Conservation (phyloP, 1,140 invertebrate species). For the Hycleus phaleratus region DNA sequence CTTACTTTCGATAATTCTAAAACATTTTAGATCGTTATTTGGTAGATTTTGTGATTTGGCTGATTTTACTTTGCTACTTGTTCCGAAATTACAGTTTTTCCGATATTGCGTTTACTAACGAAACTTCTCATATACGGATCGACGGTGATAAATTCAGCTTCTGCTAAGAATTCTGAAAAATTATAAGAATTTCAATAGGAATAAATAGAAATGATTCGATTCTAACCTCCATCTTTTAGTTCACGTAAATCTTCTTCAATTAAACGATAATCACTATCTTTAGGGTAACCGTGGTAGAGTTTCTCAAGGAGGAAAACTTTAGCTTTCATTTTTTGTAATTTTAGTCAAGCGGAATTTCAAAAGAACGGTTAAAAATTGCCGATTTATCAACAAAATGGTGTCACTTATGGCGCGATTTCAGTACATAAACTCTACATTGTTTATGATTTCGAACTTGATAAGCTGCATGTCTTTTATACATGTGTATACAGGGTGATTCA, state of each 20-base stretch:
- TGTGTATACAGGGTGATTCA: background rate
- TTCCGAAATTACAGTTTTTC: slow-evolving; percentile 31
- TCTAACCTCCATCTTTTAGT: slow-evolving; percentile 45
- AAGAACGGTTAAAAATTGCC: too few relatives aligned
- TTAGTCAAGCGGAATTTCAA: background rate
- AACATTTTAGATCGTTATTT: background rate
- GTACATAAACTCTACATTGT: too few relatives aligned
- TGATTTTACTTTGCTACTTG: slow-evolving; percentile 50
- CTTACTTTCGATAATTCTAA: slow-evolving; percentile 20
- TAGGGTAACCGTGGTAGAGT: slow-evolving; percentile 54
- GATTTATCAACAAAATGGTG: too few relatives aligned
- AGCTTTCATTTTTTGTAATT: slow-evolving; percentile 30
- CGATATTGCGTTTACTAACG: slow-evolving; percentile 42
- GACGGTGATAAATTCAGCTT: slow-evolving; percentile 58
- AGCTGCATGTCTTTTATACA: too few relatives aligned
- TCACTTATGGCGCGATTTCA: too few relatives aligned
- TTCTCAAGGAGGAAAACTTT: slow-evolving; percentile 56
- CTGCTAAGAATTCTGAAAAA: slow-evolving; percentile 46
- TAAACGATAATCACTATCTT: slow-evolving; percentile 52
- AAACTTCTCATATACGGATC: slow-evolving; percentile 59
- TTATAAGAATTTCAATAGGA: slow-evolving; percentile 34
- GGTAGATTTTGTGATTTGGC: background rate
- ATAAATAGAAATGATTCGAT: background rate
- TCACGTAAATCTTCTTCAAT: slow-evolving; percentile 53
- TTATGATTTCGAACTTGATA: too few relatives aligned